Evolutionary conservation across 2,797 vertebrate species (phyloP), one percentile per base, ranked within the genome.

Genomic region (Garrulus glandarius): DNA sequence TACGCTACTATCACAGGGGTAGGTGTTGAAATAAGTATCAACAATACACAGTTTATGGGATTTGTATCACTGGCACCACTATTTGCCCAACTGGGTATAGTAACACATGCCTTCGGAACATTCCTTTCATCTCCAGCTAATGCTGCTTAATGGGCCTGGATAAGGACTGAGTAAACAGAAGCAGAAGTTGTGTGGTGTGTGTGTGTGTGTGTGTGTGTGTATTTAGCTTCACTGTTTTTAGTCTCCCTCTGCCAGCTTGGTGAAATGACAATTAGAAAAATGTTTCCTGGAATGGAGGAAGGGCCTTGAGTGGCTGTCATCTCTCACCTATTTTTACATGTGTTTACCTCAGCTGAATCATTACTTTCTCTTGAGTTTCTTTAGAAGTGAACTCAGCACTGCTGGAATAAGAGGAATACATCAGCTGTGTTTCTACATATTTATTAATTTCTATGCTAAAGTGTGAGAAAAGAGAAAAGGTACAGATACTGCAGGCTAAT

Each of bases 101-200:
- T 67, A 86, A 72, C 0, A 3, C 26, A 22, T 84, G 71, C 46
- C 60, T 80, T 68, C n/a, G 86, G 85, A 92, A 80, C 71, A 89
- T 72, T 91, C 56, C 56, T 94, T 96, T 94, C 41, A 87, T 96
- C 85, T 93, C 36, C 18, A 84, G 46, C 56, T 93, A 84, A 84
- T 93, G 81, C 52, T 94, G 22, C 72, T 86, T 93, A 88, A 81
- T 95, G 49, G 75, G 49, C 53, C 70, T 96, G 84, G 61, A 34
- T 91, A 87, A 94, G 78, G 84, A 82, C 56, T 81, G 11, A 12
- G 2, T 87, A 92, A 93, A 93, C 43, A 95, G 59, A 84, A 93
- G 46, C 63, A 87, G 78, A 93, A 85, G 60, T 68, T 95, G 50
- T 1, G 1, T 93, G 85, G 65, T 76, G 4, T 52, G 44, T 32